Percentiles rank a stretch among this genome's conserved stretches.
These are phyloP conservation scores for Cerastoderma edule DNA, from an alignment of 2,888 invertebrate genomes.

Conservation along the genomic window DNA sequence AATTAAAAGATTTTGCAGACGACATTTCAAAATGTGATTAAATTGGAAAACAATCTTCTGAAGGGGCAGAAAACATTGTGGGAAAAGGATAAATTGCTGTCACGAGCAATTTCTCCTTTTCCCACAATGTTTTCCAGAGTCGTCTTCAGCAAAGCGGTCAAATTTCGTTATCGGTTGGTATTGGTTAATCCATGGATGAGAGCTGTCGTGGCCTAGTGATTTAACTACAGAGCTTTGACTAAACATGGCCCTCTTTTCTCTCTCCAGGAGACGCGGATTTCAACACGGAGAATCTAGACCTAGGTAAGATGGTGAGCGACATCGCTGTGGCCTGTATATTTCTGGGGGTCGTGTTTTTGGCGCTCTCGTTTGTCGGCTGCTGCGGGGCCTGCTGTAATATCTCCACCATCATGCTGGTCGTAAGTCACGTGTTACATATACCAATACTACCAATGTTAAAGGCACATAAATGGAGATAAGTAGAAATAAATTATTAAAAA, in stretches of 20 bases:
- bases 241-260: neutral
- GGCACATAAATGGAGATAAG: too few relatives aligned
- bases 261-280: slow-evolving; percentile 17
- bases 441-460: too few relatives aligned
- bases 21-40: neutral
- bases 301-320: slow-evolving; percentile 22
- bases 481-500: too few relatives aligned
- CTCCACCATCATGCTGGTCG: slow-evolving; percentile 40
- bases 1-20: neutral
- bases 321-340: slow-evolving; percentile 29
- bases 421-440: too few relatives aligned
- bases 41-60: neutral
- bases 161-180: neutral
- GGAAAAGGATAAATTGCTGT: too few relatives aligned
- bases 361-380: slow-evolving; percentile 41
- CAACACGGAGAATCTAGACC: slow-evolving; percentile 36
- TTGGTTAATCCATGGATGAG: neutral
- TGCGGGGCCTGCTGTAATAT: slow-evolving; percentile 42
- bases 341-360: slow-evolving; percentile 35
- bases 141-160: neutral
- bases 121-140: neutral
- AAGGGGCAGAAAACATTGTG: too few relatives aligned
- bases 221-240: neutral
- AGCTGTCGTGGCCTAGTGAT: neutral
- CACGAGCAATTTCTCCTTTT: too few relatives aligned